Evolutionary conservation across 2,113 vertebrate species (phyloP), one percentile per base, ranked within the genome.

Genomic region (Arvicanthis niloticus): DNA sequence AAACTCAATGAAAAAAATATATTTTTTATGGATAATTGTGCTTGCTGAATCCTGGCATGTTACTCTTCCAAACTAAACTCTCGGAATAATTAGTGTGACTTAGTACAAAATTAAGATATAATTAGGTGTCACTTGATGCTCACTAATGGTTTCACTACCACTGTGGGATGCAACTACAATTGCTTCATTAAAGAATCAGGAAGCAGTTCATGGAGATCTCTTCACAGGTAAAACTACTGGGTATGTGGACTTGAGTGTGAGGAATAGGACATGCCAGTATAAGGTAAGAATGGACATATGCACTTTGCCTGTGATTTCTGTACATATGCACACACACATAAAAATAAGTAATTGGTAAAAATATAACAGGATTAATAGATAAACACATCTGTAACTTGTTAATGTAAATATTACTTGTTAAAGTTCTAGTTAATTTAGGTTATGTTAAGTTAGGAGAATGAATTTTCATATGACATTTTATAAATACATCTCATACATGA

Each of bases 201-300:
- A 8, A 84, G n/a, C 58, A 31, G 8, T 3, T 78, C 31, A 78
- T 13, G 31, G 45, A 51, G 48, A 37, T 37, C 77, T 80, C 8
- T 21, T 51, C 31, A 53, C 31, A 80, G 16, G 9, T 53, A 80
- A 80, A 29, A 80, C 0, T 4, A 3, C 31, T 80, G 31, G 34
- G 48, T 37, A 10, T 21, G 9, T 17, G 9, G 77, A 37, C 4
- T 4, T 9, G 16, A 80, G 29, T 80, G 77, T 53, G 77, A 80
- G 0, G 8, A 51, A 21, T 17, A 80, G 29, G 17, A 19, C 17
- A 37, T 0, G 4, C 10, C 4, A 31, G 17, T 53, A 45, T 29
- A 31, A 77, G 16, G 29, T 9, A 17, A 21, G 3, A 37, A 48
- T 1, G 19, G 7, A 53, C 31, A 34, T 10, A 56, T 22, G 77